These are phyloP conservation scores for Drosophila pseudotakahashii DNA, from an alignment of 2,888 invertebrate species.

Conservation along the genomic window DNA sequence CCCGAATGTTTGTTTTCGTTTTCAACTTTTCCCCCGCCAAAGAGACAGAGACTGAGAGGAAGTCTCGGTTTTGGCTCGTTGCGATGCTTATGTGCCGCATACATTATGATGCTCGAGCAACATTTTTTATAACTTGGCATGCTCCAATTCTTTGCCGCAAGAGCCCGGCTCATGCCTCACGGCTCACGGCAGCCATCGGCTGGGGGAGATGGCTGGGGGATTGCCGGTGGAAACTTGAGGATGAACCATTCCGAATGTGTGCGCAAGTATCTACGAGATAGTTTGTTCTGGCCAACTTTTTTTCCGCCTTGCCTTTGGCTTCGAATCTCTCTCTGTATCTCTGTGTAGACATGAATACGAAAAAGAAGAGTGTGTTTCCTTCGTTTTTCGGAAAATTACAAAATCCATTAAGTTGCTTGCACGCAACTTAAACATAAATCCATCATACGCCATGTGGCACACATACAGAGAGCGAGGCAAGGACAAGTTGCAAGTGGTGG, in stretches of 20 bases:
- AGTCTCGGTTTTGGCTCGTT: conserved; percentile 51
- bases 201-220: conserved; percentile 21
- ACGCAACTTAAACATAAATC: conserved; percentile 81
- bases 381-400: conserved; percentile 75
- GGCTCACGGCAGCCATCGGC: conserved; percentile 44
- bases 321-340: conserved; percentile 16
- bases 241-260: conserved; percentile 45
- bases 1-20: conserved; percentile 51
- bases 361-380: conserved; percentile 36
- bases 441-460: conserved; percentile 79
- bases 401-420: conserved; percentile 81
- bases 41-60: conserved; percentile 11
- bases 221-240: conserved; percentile 22
- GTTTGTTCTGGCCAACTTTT: conserved; percentile 45
- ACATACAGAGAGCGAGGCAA: conserved; percentile 44
- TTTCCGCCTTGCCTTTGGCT: conserved; percentile 40
- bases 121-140: conserved; percentile 74
- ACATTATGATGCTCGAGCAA: conserved; percentile 73
- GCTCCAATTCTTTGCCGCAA: conserved; percentile 70
- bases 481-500: conserved; percentile 36
- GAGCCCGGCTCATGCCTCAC: conserved; percentile 48
- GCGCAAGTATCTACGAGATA: conserved; percentile 48
- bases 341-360: conserved; percentile 16
- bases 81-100: conserved; percentile 74
- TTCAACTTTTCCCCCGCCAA: conserved; percentile 33